Evolutionary conservation across 2,797 vertebrate genomes (phyloP), one percentile per base, ranked within the genome.

Genomic region (Poecilia velifera): DNA sequence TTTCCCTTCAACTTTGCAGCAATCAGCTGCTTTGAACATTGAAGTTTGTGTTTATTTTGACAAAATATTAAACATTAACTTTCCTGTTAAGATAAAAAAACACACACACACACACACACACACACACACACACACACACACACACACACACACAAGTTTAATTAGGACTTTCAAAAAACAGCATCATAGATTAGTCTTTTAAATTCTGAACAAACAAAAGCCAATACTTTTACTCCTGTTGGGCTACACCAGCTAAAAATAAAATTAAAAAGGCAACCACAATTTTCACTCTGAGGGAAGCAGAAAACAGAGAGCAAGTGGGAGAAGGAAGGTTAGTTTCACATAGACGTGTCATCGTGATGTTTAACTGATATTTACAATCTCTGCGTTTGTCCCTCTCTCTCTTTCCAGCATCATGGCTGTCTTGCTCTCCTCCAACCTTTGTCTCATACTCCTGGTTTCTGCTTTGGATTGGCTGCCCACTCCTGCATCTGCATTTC

Each of bases 341-440:
- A 87, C 91, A 88, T 76, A 46, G 28, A 70, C 59, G 87, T 91
- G 88, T 83, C 83, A 91, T 75, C 46, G 76, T 87, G 77, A 82
- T 82, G 79, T 89, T 76, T 72, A 78, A 34, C 81, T 86, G 83
- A 86, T 93, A 88, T 90, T 89, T 90, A 86, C 83, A 87, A 82
- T 86, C 68, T 76, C 45, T 77, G 59, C 84, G 76, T 84, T 76
- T 73, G 70, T 79, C 78, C 53, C 71, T 47, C 64, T 70, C 80
- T 90, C 70, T 82, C 74, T 78, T 74, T 73, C 20, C 84, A 94
- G 90, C 88, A 84, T 87, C 88, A 95, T 94, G 91, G 79, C 89
- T 45, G 49, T 79, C 80, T 83, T 76, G 5, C 82, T 76, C 28
- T 85, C 74, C 55, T 84, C 79, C 68, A 73, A 25, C 68, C 77